phyloP scores from a whole-genome alignment of 2,797 vertebrate genomes.

The Xiphorhynchus erythropygius region DNA sequence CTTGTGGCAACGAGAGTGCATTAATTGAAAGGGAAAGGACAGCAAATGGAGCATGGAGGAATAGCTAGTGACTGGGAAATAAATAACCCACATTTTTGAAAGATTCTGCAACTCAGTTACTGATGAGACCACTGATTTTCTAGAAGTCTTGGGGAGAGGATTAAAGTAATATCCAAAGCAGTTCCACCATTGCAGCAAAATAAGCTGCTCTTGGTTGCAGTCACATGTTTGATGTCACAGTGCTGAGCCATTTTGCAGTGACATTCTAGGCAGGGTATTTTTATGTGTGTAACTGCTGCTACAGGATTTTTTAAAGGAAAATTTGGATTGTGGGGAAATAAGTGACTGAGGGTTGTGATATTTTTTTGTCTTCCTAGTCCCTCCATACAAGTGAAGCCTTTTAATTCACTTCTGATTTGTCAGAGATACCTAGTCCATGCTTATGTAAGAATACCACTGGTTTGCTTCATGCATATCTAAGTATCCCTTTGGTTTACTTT shows the following conservation, averaged over 20 bases:
- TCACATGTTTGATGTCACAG: accelerated
- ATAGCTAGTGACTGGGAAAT: background rate
- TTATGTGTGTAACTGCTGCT: background rate
- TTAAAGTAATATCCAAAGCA: accelerated
- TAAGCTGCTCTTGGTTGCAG: background rate
- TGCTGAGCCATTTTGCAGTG: background rate
- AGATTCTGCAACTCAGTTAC: background rate
- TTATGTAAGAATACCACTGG: background rate
- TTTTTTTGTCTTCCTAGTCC: background rate
- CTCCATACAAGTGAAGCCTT: background rate
- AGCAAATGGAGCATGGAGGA: conserved; percentile 15
- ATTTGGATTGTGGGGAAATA: background rate
- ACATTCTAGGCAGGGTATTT: background rate
- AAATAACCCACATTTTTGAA: background rate
- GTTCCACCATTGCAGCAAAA: background rate
- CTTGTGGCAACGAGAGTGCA: background rate
- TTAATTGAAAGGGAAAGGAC: conserved; percentile 17
- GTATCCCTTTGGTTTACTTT: background rate
- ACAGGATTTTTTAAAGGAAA: background rate
- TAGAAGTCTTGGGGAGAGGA: background rate
- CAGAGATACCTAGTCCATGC: background rate
- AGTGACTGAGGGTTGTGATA: background rate
- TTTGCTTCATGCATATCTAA: background rate
- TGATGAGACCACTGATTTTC: background rate
- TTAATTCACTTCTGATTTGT: background rate